These are phyloP conservation scores for Hypotaenidia philippensis DNA, from an alignment of 2,797 vertebrate genomes.

Conservation along the genomic window DNA sequence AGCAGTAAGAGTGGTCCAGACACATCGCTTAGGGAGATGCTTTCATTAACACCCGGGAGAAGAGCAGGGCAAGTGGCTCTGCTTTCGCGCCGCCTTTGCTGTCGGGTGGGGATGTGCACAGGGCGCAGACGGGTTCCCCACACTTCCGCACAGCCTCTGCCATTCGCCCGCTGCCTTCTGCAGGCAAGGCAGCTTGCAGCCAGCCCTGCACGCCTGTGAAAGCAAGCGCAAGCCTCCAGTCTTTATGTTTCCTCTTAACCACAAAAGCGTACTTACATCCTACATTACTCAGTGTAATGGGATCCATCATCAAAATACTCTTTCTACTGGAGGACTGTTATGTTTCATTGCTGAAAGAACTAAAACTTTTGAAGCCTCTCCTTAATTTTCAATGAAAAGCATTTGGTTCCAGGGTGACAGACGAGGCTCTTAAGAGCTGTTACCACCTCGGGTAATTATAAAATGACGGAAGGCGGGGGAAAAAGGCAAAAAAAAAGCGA, in stretches of 20 bases:
- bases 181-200: neutral
- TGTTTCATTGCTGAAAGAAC: slow-evolving; percentile 61
- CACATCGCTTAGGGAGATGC: rapidly evolving
- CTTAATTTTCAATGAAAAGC: slow-evolving; percentile 73
- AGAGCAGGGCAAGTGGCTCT: neutral
- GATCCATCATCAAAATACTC: slow-evolving; percentile 64
- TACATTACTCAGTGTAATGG: slow-evolving; percentile 24
- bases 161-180: neutral
- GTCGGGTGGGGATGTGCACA: neutral
- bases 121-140: neutral
- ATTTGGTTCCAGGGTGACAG: slow-evolving; percentile 76
- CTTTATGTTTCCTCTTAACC: neutral
- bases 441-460: slow-evolving; percentile 77
- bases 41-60: neutral
- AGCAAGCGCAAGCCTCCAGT: slow-evolving; percentile 25
- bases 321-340: slow-evolving; percentile 33
- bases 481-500: neutral
- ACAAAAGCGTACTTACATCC: slow-evolving; percentile 34
- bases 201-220: neutral
- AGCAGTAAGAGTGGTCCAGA: neutral
- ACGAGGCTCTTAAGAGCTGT: slow-evolving; percentile 70
- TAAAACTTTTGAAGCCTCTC: slow-evolving; percentile 58
- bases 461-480: slow-evolving; percentile 40
- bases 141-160: neutral
- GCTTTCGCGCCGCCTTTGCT: neutral